These are phyloP conservation scores for Enteromius anoplus DNA, from an alignment of 2,797 vertebrate species.

Conservation along the genomic window DNA sequence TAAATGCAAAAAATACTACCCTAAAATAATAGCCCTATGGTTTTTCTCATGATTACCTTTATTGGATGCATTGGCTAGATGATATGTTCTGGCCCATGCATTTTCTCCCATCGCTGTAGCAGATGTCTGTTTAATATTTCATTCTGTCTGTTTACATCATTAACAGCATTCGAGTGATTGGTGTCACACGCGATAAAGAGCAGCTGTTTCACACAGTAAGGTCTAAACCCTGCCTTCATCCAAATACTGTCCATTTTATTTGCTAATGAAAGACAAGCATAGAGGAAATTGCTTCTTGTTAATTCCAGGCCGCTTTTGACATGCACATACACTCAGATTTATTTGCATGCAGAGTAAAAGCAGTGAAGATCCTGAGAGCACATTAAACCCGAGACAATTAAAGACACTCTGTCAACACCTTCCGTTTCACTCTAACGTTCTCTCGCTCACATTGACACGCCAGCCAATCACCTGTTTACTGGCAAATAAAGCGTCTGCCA, in stretches of 20 bases:
- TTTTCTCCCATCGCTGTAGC: not conserved
- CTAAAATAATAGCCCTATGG: no score
- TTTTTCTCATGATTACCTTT: no score
- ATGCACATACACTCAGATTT: slow-evolving; percentile 8
- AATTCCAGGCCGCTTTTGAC: slow-evolving; percentile 40
- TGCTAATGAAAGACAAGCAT: slow-evolving; percentile 59
- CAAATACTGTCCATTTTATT: slow-evolving; percentile 50
- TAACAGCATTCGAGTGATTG: slow-evolving; percentile 15
- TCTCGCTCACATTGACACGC: not conserved
- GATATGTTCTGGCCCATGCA: not conserved
- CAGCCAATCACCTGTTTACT: slow-evolving; percentile 39
- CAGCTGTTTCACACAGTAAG: slow-evolving; percentile 4
- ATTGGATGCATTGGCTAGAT: not conserved
- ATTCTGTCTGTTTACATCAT: slow-evolving; percentile 16
- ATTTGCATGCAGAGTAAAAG: slow-evolving; percentile 22
- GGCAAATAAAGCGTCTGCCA: slow-evolving; percentile 8
- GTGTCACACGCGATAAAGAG: slow-evolving; percentile 24
- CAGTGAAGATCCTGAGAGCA: slow-evolving; percentile 21
- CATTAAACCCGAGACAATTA: slow-evolving; percentile 41
- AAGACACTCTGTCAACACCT: slow-evolving; percentile 21
- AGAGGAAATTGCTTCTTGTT: slow-evolving; percentile 56
- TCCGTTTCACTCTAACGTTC: slow-evolving; percentile 20
- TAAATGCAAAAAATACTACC: not conserved
- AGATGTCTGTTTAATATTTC: slow-evolving; percentile 5
- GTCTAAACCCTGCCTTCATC: slow-evolving; percentile 35